A percentile compares a stretch with the other conserved stretches of the same genome.
Evolutionary conservation across 2,797 vertebrate species (phyloP).

Genomic region (Paramormyrops hopkinsi): DNA sequence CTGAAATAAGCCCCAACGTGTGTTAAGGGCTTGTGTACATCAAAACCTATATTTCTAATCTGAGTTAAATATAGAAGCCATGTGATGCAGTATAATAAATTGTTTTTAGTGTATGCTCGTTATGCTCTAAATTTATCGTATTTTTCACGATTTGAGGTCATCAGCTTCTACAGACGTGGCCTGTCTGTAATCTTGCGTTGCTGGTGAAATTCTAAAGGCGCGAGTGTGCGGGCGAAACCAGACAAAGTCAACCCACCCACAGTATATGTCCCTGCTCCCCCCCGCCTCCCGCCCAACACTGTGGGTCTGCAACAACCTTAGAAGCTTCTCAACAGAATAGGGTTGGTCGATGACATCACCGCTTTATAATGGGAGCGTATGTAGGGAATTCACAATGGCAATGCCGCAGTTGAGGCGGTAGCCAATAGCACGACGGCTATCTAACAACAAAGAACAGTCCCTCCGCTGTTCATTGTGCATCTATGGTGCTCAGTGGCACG

Average conservation of each 20-base stretch:
- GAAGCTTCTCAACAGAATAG: background rate
- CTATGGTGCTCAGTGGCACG: background rate
- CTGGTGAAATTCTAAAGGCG: background rate
- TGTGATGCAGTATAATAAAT: background rate
- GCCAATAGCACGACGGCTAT: constrained; percentile 16
- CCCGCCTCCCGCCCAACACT: background rate
- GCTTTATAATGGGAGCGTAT: background rate
- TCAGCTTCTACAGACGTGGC: background rate
- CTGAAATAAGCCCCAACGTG: background rate
- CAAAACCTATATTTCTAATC: background rate
- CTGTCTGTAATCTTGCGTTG: background rate
- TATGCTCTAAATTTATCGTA: background rate
- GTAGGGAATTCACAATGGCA: constrained; percentile 11
- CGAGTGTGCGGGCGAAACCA: background rate
- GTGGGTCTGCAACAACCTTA: background rate
- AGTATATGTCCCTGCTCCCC: background rate
- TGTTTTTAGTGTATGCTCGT: background rate
- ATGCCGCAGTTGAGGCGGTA: constrained; percentile 5
- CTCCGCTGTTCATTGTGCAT: constrained; percentile 6
- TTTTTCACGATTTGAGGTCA: background rate
- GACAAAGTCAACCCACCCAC: background rate
- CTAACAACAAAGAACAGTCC: constrained; percentile 13
- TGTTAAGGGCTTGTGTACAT: background rate
- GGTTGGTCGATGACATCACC: constrained; percentile 13
- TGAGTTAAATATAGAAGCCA: background rate